phyloP scores from a whole-genome alignment of 2,888 invertebrate genomes.

The Sclerodermus sp. region DNA sequence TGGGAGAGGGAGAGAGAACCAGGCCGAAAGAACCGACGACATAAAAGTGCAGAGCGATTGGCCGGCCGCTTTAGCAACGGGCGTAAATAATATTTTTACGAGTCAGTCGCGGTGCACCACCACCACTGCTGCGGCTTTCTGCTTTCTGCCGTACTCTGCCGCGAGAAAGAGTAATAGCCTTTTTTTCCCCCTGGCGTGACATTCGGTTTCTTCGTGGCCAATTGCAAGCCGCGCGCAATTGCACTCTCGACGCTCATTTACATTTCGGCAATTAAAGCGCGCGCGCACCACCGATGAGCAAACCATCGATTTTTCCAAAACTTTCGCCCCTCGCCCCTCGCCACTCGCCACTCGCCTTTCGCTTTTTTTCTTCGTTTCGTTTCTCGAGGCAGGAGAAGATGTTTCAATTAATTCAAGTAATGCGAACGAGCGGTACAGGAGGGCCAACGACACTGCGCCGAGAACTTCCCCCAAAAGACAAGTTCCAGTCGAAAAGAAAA shows the following conservation, averaged over 20 bases:
- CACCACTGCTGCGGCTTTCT: neutral
- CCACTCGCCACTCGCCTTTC: neutral
- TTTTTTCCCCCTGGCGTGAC: neutral
- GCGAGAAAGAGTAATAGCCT: neutral
- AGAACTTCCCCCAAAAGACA: too few relatives aligned
- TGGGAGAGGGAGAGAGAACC: too few relatives aligned
- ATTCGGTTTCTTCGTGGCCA: neutral
- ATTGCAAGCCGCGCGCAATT: conserved; percentile 11
- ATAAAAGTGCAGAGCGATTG: neutral
- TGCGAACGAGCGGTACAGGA: too few relatives aligned
- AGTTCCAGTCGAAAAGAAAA: conserved; percentile 4
- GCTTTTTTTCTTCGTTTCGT: neutral
- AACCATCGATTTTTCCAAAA: too few relatives aligned
- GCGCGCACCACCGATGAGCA: too few relatives aligned
- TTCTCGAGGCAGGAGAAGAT: too few relatives aligned
- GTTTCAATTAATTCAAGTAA: too few relatives aligned
- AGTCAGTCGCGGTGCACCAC: neutral
- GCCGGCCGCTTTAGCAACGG: neutral
- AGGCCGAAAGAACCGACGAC: neutral
- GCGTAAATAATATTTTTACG: conserved; percentile 1
- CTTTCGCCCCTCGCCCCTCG: too few relatives aligned
- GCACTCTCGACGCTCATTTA: conserved; percentile 2
- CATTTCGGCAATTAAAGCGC: too few relatives aligned
- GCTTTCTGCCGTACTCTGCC: neutral
- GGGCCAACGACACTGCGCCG: too few relatives aligned